A percentile compares a stretch with the other conserved stretches of the same genome.
These are phyloP conservation scores for Arion vulgaris DNA, from an alignment of 1,140 invertebrate species.

Conservation along the genomic window DNA sequence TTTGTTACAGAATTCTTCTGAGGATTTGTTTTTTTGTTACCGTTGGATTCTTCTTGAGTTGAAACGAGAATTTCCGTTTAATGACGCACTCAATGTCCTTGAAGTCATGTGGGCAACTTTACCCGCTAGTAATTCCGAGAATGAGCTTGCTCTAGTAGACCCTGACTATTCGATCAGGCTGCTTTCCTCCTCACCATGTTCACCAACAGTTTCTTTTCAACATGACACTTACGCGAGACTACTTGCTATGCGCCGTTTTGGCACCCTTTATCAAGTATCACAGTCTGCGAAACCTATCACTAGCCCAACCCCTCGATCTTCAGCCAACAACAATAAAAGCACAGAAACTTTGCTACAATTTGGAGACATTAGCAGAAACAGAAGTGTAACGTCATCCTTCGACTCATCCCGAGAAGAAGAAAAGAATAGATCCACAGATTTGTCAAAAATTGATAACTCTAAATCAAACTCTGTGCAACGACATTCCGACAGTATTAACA, in stretches of 20 bases:
- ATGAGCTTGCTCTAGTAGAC: conserved; percentile 83
- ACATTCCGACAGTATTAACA: conserved; percentile 54
- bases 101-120: conserved; percentile 96
- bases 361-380: conserved; percentile 73
- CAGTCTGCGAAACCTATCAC: conserved; percentile 13
- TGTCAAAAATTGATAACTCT: conserved; percentile 52
- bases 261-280: not conserved
- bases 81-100: conserved; percentile 93
- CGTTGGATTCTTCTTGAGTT: conserved; percentile 96
- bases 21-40: conserved; percentile 94
- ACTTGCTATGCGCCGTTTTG: conserved; percentile 49
- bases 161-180: conserved; percentile 72
- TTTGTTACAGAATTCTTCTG: conserved; percentile 84
- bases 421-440: conserved; percentile 55
- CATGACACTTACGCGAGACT: conserved; percentile 63
- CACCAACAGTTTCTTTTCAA: conserved; percentile 61
- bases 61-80: conserved; percentile 97
- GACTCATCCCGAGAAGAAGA: conserved; percentile 48
- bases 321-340: conserved; percentile 6
- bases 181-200: conserved; percentile 58
- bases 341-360: conserved; percentile 70
- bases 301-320: not conserved
- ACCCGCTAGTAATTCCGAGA: conserved; percentile 83
- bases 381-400: conserved; percentile 34
- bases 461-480: conserved; percentile 46